A percentile compares a stretch with the other conserved stretches of the same genome.
Evolutionary conservation across 23 tunicate species (phyloP).

Genomic region (Ascidia mentula): DNA sequence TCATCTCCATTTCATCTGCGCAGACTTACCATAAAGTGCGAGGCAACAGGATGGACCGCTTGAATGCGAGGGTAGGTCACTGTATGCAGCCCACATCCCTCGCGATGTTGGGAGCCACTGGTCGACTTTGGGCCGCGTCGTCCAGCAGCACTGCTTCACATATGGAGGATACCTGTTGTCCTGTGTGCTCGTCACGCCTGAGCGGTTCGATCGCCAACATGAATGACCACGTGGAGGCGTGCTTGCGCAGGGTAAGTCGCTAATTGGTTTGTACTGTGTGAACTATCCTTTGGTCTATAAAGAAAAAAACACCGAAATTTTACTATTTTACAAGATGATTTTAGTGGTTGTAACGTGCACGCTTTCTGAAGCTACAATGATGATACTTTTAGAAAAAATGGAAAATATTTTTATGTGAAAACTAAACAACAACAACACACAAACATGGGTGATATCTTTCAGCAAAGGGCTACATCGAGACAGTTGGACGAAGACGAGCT

Average conservation of each 20-base stretch:
- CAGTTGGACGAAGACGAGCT: background rate
- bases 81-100: conserved; percentile 17
- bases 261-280: background rate
- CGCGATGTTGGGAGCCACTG: background rate
- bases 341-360: too few species aligned
- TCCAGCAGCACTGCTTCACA: background rate
- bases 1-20: background rate
- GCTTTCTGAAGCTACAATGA: too few species aligned
- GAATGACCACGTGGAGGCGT: conserved; percentile 39
- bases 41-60: conserved; percentile 66
- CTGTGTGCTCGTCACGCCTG: conserved; percentile 30
- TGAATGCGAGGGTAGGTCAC: conserved; percentile 68
- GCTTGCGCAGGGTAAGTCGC: conserved; percentile 41
- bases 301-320: too few species aligned
- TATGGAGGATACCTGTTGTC: conserved; percentile 22
- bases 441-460: too few species aligned
- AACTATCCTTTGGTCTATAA: background rate
- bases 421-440: background rate
- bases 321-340: too few species aligned
- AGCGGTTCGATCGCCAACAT: conserved; percentile 23
- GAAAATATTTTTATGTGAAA: background rate
- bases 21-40: conserved; percentile 87
- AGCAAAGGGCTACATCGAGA: background rate
- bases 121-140: conserved; percentile 11
- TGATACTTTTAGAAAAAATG: background rate